Percentiles rank a stretch among this genome's conserved stretches.
Conservation (phyloP, 2,888 invertebrate species). For the Agriopis leucophaearia region DNA sequence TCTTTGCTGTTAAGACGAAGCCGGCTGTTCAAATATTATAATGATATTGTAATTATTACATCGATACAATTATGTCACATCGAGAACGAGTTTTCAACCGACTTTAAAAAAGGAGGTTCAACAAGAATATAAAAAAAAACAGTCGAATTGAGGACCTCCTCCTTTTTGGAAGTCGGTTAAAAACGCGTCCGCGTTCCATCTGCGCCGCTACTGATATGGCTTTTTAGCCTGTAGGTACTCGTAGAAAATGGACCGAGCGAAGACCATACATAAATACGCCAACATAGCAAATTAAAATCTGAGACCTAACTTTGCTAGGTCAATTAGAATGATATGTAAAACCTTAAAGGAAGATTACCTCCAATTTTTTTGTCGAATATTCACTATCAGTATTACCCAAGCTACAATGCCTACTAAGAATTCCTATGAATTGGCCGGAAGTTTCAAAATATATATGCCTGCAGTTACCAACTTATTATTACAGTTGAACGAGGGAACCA, state of each 20-base stretch:
- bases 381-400: not conserved
- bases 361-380: not conserved
- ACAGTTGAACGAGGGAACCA: not conserved
- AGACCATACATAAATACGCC: too few relatives aligned
- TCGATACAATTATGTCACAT: not conserved
- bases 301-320: too few relatives aligned
- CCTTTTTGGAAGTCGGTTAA: too few relatives aligned
- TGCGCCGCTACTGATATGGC: too few relatives aligned
- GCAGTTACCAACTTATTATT: not conserved
- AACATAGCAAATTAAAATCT: too few relatives aligned
- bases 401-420: not conserved
- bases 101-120: too few relatives aligned
- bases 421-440: conserved; percentile 6
- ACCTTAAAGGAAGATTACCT: not conserved
- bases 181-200: too few relatives aligned
- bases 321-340: too few relatives aligned
- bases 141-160: too few relatives aligned
- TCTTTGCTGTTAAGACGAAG: not conserved
- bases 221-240: too few relatives aligned
- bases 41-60: conserved; percentile 1
- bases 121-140: too few relatives aligned
- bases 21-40: not conserved
- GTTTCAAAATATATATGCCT: not conserved
- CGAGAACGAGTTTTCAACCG: not conserved
- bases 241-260: too few relatives aligned